Conservation (phyloP, 2,113 vertebrate genomes). For the Scartelaos histophorus region DNA sequence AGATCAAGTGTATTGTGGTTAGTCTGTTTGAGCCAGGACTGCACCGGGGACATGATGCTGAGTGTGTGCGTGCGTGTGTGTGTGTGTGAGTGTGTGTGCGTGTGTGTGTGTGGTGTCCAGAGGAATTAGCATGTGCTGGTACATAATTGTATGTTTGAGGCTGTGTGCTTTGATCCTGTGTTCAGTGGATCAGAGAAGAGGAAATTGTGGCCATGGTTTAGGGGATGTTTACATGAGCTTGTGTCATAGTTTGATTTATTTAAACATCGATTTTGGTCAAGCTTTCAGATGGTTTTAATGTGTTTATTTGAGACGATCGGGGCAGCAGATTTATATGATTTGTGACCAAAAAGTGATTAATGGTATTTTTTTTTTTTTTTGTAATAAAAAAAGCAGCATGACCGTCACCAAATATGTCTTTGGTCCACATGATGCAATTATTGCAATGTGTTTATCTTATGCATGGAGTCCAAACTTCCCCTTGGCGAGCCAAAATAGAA, state of each 20-base stretch:
- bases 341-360: neutral
- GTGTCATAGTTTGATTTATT: neutral
- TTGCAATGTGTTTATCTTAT: neutral
- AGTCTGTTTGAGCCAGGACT: constrained; percentile 57
- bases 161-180: constrained; percentile 33
- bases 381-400: neutral
- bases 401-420: neutral
- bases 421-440: neutral
- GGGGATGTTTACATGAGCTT: neutral
- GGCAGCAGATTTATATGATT: neutral
- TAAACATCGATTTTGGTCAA: neutral
- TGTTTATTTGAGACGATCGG: neutral
- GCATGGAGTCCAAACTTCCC: neutral
- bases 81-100: neutral
- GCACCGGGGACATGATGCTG: constrained; percentile 32
- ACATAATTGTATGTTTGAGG: constrained; percentile 32
- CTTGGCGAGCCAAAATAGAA: too few species aligned
- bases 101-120: constrained; percentile 42
- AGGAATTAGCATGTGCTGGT: constrained; percentile 67
- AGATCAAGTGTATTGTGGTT: constrained; percentile 40
- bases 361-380: too few species aligned
- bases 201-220: constrained; percentile 8
- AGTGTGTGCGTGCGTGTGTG: constrained; percentile 33
- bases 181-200: constrained; percentile 2
- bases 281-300: neutral